A percentile compares a stretch with the other conserved stretches of the same genome.
Evolutionary conservation across 2,113 vertebrate genomes (phyloP).

Genomic region (Lampris incognitus): DNA sequence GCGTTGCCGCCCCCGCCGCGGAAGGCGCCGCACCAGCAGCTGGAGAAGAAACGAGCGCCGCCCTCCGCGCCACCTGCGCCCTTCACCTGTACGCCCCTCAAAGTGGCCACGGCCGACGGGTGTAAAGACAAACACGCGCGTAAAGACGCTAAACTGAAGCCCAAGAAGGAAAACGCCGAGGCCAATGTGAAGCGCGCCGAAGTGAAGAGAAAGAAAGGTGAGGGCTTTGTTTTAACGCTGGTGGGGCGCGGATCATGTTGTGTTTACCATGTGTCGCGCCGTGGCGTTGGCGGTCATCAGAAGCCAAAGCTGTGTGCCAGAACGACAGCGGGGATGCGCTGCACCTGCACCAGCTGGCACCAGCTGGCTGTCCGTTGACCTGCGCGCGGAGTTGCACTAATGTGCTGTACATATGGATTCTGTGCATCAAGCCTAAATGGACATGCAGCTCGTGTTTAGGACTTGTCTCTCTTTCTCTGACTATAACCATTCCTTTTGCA

Average conservation of each 20-base stretch:
- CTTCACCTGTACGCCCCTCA: slow-evolving; percentile 89
- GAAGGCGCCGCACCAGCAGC: slow-evolving; percentile 59
- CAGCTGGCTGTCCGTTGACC: too few relatives aligned
- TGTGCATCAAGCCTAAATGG: neutral
- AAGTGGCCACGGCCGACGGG: slow-evolving; percentile 83
- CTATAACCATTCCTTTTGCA: slow-evolving; percentile 62
- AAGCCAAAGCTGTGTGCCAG: too few relatives aligned
- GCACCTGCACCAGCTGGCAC: too few relatives aligned
- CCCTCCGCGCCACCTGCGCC: slow-evolving; percentile 80
- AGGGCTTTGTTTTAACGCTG: neutral
- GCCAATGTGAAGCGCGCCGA: slow-evolving; percentile 69
- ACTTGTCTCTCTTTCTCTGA: neutral
- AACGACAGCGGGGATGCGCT: too few relatives aligned
- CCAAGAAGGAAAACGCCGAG: slow-evolving; percentile 83
- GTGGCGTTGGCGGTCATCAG: too few relatives aligned
- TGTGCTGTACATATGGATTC: neutral
- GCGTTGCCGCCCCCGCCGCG: slow-evolving; percentile 49
- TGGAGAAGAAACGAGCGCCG: slow-evolving; percentile 56
- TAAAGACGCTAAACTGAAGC: slow-evolving; percentile 77
- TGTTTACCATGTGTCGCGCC: too few relatives aligned
- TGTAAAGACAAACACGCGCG: slow-evolving; percentile 80
- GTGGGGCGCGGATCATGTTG: too few relatives aligned
- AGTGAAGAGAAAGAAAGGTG: slow-evolving; percentile 77
- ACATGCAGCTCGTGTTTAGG: too few relatives aligned
- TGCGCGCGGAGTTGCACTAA: too few relatives aligned